phyloP scores from a whole-genome alignment of 2,888 invertebrate species.

The Serripes groenlandicus region DNA sequence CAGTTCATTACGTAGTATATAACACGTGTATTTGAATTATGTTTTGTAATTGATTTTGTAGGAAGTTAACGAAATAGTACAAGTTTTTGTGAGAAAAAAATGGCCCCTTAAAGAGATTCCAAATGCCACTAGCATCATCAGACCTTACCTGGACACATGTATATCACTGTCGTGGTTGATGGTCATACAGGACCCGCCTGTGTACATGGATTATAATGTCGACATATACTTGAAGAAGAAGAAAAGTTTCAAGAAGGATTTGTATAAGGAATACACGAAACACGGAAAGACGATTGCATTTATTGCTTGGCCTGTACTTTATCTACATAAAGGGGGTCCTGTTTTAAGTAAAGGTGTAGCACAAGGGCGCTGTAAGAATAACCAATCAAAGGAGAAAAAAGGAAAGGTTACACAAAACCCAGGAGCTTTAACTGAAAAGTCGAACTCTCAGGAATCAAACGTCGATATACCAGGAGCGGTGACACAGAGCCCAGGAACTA shows the following conservation, averaged over 20 bases:
- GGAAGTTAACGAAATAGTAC: background rate
- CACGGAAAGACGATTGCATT: background rate
- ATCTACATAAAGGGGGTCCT: constrained; percentile 9
- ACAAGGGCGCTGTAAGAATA: background rate
- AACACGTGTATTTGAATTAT: too few species aligned
- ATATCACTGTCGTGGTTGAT: background rate
- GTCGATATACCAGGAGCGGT: too few species aligned
- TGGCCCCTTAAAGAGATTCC: background rate
- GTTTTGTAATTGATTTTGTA: too few species aligned
- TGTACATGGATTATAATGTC: background rate
- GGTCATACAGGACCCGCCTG: constrained; percentile 15
- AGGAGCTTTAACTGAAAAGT: too few species aligned
- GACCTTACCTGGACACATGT: background rate
- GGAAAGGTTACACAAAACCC: too few species aligned
- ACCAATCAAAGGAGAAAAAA: too few species aligned
- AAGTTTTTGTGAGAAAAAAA: background rate
- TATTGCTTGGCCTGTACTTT: constrained; percentile 14
- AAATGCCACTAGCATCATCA: background rate
- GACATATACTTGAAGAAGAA: background rate
- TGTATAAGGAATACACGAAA: constrained; percentile 11
- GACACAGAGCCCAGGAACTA: too few species aligned
- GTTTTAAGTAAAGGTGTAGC: constrained; percentile 18
- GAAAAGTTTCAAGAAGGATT: background rate
- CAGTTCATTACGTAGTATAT: too few species aligned
- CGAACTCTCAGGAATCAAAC: too few species aligned